These are phyloP conservation scores for Pluvialis apricaria DNA, from an alignment of 2,113 vertebrate species.

Conservation along the genomic window DNA sequence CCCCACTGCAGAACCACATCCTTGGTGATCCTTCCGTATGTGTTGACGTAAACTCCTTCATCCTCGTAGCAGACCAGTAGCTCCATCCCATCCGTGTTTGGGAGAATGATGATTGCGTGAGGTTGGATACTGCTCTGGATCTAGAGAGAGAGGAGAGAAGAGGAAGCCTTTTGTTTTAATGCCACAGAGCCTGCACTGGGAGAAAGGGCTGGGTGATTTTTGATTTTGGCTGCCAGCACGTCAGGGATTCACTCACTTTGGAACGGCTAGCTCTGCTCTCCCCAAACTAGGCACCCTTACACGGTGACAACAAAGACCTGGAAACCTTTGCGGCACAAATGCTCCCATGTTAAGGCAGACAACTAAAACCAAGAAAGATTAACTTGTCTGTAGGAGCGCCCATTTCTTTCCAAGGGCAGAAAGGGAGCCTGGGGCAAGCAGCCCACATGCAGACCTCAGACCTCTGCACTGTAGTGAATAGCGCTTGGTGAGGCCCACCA, in stretches of 20 bases:
- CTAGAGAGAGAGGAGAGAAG: conserved; percentile 62
- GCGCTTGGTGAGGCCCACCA: not conserved
- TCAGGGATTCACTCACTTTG: not conserved
- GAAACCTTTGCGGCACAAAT: not conserved
- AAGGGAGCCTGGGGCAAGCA: not conserved
- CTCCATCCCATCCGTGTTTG: conserved; percentile 97
- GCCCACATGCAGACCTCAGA: not conserved
- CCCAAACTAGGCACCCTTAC: not conserved
- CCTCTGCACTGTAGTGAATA: not conserved
- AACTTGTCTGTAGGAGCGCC: not conserved
- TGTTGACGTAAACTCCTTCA: conserved; percentile 98
- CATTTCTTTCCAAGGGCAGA: not conserved
- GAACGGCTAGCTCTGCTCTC: not conserved
- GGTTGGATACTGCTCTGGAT: conserved; percentile 96
- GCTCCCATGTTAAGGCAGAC: not conserved
- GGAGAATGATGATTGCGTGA: conserved; percentile 97
- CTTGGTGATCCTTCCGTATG: conserved; percentile 97
- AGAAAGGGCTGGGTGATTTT: not conserved
- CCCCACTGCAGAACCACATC: conserved; percentile 99
- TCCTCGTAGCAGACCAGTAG: conserved; percentile 98
- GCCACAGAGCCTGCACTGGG: not conserved
- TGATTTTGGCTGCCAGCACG: not conserved
- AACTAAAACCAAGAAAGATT: not conserved
- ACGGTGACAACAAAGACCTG: not conserved
- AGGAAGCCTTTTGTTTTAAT: not conserved